Evolutionary conservation across 2,888 invertebrate genomes (phyloP), one percentile per base, ranked within the genome.

Genomic region (Agapostemon virescens): DNA sequence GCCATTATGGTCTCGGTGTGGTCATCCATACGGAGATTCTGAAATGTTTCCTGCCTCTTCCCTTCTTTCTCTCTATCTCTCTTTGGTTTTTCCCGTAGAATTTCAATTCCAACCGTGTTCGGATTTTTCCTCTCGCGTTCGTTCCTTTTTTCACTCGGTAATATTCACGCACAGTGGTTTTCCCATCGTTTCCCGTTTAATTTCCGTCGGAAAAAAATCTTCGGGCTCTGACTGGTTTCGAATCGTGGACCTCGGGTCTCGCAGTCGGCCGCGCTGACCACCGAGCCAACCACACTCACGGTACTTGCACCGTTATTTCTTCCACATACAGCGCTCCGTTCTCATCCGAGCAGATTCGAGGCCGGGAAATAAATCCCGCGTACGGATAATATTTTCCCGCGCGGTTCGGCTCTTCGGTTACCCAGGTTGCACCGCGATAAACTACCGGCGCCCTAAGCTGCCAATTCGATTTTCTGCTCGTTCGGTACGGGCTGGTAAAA

Each of bases 401-500:
- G 20, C 15, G 30, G 5, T 30, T 70, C 17, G 5, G 23, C 9
- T 17, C 20, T 1, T 52, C 52, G 30, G n/a, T 36, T 49, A 15
- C 13, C 36, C 33, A 15, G 17, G 17, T 38, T 38, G 20, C 15
- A 17, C 20, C 6, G 42, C 20, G 49, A 15, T 40, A 38, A 77
- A 38, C 64, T 17, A n/a, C n/a, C 58, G n/a, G 15, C 1, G n/a
- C 38, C 26, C 66, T 38, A 26, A 6, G 30, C 26, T 55, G 2
- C 15, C n/a, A 1, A n/a, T 9, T 7, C 11, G 9, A 2, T 17
- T 45, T 49, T 15, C 0, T 20, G 17, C 38, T 30, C 6, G 7
- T 11, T 23, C 42, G 11, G 15, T n/a, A 15, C 36, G n/a, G 17
- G 49, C 64, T 33, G 13, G 58, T 79, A 79, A 63, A 79, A 66